Percentiles rank a stretch among this genome's conserved stretches.
Conservation (phyloP, 2,113 vertebrate genomes). For the Mesitornis unicolor region DNA sequence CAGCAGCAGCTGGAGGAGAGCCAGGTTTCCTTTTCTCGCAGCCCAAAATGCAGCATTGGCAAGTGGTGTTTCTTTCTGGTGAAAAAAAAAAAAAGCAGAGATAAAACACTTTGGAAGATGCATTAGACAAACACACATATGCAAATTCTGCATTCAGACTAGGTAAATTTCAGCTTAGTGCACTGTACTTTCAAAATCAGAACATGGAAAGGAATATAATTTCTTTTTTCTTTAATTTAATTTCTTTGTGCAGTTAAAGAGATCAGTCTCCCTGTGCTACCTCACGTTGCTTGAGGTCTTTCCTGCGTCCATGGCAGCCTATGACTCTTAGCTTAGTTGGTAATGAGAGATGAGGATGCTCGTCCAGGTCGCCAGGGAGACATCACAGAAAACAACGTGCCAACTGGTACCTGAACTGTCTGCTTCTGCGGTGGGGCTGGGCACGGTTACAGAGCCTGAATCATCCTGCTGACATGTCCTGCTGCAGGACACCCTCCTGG, state of each 20-base stretch:
- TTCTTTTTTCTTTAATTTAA: too few species aligned
- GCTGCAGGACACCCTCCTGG: background rate
- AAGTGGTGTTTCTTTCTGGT: slow-evolving; percentile 95
- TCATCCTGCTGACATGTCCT: background rate
- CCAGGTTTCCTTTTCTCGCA: slow-evolving; percentile 91
- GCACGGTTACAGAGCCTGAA: background rate
- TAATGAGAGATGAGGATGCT: background rate
- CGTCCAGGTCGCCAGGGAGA: background rate
- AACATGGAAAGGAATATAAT: background rate
- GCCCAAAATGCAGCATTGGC: slow-evolving; percentile 98
- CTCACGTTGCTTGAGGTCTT: background rate
- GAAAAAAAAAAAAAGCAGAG: background rate
- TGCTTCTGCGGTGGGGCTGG: background rate
- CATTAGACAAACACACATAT: background rate
- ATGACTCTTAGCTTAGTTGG: background rate
- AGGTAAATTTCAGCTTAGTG: background rate
- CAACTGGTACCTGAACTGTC: background rate
- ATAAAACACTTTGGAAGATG: background rate
- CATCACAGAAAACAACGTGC: background rate
- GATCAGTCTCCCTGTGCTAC: background rate
- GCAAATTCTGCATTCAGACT: background rate
- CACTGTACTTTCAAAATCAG: background rate
- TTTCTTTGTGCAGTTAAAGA: background rate
- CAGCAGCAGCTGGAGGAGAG: slow-evolving; percentile 91
- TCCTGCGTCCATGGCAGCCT: background rate